A percentile compares a stretch with the other conserved stretches of the same genome.
phyloP scores from a whole-genome alignment of 2,888 invertebrate genomes.

The Hecatera dysodea region DNA sequence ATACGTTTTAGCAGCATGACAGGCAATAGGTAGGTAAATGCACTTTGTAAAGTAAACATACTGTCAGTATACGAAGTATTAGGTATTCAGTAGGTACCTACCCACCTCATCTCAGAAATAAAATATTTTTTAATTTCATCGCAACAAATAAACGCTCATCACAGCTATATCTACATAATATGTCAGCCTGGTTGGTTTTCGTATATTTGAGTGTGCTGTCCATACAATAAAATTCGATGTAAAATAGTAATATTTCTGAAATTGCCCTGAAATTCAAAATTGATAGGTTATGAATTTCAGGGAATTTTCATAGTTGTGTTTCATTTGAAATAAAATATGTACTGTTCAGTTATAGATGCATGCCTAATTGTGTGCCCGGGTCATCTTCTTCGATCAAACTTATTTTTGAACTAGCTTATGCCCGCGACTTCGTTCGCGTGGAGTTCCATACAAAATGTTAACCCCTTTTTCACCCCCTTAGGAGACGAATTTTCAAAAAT shows the following conservation, averaged over 20 bases:
- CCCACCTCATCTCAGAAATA: background rate
- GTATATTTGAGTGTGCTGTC: constrained; percentile 4
- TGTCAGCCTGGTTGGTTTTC: background rate
- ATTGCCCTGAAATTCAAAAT: no score
- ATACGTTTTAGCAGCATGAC: background rate
- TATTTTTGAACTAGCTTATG: no score
- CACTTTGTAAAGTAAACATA: constrained; percentile 17
- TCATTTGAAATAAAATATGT: constrained; percentile 1
- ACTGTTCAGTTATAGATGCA: background rate
- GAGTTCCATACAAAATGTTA: no score
- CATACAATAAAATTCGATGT: no score
- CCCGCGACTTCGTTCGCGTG: no score
- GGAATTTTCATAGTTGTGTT: background rate
- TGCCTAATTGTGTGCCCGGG: no score
- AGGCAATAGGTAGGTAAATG: constrained; percentile 13
- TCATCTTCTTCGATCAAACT: no score
- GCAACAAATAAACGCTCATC: constrained; percentile 6
- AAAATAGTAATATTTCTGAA: background rate
- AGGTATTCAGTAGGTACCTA: background rate
- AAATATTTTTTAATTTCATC: constrained; percentile 6
- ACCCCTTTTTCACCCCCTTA: no score
- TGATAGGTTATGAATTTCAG: background rate
- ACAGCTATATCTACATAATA: background rate
- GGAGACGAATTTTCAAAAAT: no score
- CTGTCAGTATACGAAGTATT: background rate